Conservation (phyloP, 1,140 invertebrate genomes). For the Limonius californicus region DNA sequence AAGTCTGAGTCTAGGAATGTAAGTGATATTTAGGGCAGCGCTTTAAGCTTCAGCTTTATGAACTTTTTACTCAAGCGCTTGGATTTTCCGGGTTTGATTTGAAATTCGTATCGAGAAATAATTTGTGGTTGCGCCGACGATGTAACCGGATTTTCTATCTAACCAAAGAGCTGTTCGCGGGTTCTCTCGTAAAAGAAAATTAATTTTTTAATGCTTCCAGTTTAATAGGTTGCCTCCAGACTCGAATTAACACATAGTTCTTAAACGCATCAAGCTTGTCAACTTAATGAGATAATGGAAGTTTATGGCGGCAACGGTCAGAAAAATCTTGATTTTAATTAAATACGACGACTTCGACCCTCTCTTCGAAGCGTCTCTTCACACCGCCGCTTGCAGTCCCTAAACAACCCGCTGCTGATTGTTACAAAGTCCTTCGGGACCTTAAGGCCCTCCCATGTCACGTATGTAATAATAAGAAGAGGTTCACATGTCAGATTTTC, state of each 20-base stretch:
- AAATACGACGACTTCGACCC: background rate
- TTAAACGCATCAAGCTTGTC: background rate
- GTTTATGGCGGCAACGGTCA: background rate
- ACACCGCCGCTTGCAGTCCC: background rate
- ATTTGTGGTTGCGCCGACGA: too few relatives aligned
- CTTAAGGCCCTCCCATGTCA: conserved; percentile 4
- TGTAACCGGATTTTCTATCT: too few relatives aligned
- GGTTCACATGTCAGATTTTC: conserved; percentile 14
- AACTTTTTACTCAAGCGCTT: background rate
- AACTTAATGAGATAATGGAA: conserved; percentile 1
- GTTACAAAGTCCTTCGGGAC: conserved; percentile 6
- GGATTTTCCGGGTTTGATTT: background rate
- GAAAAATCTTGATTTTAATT: conserved; percentile 10
- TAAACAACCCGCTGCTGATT: conserved; percentile 11
- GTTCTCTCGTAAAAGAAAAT: too few relatives aligned
- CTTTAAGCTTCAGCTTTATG: background rate
- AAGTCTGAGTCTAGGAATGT: conserved; percentile 29
- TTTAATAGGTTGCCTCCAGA: too few relatives aligned
- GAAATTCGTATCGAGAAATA: background rate
- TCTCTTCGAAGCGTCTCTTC: background rate
- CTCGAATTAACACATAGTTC: too few relatives aligned
- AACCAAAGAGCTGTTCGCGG: too few relatives aligned
- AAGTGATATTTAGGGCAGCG: conserved; percentile 7
- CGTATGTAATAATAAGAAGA: conserved; percentile 13
- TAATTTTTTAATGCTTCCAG: too few relatives aligned